phyloP scores from a whole-genome alignment of 2,113 vertebrate genomes.

The Saccopteryx bilineata region DNA sequence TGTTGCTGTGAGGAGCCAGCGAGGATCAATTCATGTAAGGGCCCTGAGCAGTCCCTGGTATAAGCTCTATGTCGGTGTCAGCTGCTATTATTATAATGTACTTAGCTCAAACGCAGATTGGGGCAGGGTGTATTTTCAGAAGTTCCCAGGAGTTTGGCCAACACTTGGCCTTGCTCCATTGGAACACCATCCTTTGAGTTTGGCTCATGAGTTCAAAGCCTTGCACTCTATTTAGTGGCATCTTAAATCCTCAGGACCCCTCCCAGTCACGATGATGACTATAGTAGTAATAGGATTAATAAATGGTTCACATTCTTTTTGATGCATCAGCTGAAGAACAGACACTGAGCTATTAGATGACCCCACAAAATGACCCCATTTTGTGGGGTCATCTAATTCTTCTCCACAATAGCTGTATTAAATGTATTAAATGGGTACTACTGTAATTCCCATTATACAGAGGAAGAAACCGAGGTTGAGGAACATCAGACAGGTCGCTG shows the following conservation, averaged over 20 bases:
- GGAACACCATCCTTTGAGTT: neutral
- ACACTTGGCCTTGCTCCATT: neutral
- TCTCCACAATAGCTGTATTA: neutral
- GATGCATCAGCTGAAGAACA: neutral
- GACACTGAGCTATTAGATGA: neutral
- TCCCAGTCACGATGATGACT: neutral
- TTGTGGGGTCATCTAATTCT: neutral
- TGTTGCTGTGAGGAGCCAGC: neutral
- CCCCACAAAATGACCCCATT: too few species aligned
- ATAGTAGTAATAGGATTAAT: neutral
- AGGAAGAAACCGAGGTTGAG: neutral
- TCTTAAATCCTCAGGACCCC: neutral
- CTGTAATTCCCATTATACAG: neutral
- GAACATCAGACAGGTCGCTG: neutral
- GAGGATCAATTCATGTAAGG: neutral
- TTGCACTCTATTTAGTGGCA: neutral
- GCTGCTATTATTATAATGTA: neutral
- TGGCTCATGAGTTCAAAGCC: neutral
- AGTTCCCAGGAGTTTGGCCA: neutral
- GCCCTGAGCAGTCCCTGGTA: neutral
- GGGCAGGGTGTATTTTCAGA: slow-evolving; percentile 21
- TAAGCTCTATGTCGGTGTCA: neutral
- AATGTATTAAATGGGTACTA: neutral
- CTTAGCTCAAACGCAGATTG: neutral
- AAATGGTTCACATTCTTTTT: neutral